phyloP scores from a whole-genome alignment of 2,797 vertebrate species.

The Kryptolebias ocellatus region DNA sequence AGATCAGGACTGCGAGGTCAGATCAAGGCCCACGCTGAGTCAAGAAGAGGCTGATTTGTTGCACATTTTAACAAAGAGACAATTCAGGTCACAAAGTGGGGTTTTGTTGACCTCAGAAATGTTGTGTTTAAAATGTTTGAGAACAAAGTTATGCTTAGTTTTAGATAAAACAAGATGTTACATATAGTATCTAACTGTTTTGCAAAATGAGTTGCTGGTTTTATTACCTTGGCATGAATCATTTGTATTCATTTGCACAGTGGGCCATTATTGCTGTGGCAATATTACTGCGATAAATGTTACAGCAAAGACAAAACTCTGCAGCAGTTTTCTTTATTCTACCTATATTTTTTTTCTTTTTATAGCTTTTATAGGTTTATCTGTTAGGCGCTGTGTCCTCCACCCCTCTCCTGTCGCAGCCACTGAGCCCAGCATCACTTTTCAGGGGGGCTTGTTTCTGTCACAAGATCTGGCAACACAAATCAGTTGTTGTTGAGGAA shows the following conservation, averaged over 20 bases:
- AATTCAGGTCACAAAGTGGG: no score
- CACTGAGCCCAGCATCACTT: no score
- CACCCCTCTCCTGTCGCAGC: no score
- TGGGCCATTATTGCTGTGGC: neutral
- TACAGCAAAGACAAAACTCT: neutral
- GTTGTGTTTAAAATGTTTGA: neutral
- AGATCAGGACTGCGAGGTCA: constrained; percentile 1
- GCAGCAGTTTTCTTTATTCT: neutral
- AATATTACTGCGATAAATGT: neutral
- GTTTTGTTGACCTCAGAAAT: constrained; percentile 9
- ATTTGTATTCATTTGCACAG: neutral
- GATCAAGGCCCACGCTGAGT: neutral
- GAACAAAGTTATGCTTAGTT: neutral
- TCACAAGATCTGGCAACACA: no score
- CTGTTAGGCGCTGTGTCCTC: no score
- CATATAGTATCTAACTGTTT: neutral
- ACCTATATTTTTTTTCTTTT: neutral
- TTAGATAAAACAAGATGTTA: neutral
- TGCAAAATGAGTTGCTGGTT: neutral
- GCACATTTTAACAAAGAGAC: neutral
- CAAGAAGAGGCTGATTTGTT: neutral
- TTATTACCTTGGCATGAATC: neutral
- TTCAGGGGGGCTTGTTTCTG: no score
- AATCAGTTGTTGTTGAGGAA: no score
- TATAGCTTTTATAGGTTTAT: no score